Evolutionary conservation across 2,113 vertebrate genomes (phyloP).

Genomic region (Sebastes schlegelii): DNA sequence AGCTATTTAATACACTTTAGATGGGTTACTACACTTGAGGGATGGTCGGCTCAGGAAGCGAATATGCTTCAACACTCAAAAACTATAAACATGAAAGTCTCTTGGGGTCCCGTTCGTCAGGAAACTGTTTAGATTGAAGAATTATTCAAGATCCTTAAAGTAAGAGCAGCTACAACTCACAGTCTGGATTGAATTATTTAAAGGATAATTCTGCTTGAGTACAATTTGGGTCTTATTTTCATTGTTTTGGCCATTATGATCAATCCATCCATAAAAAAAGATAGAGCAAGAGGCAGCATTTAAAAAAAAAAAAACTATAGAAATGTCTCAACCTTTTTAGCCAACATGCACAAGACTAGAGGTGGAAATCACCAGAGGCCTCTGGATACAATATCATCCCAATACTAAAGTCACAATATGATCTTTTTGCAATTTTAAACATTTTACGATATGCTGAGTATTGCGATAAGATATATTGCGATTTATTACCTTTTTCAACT

Average conservation of each 20-base stretch:
- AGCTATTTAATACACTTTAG: not conserved
- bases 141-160: not conserved
- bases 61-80: not conserved
- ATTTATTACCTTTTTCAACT: too few species aligned
- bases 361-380: too few species aligned
- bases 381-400: too few species aligned
- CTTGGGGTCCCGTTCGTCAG: not conserved
- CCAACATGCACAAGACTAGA: too few species aligned
- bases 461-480: too few species aligned
- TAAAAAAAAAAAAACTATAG: too few species aligned
- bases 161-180: not conserved
- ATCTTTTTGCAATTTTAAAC: too few species aligned
- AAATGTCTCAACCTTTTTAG: too few species aligned
- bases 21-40: not conserved
- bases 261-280: not conserved
- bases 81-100: conserved; percentile 5
- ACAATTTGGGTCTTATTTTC: too few species aligned
- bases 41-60: not conserved
- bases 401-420: too few species aligned
- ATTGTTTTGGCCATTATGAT: not conserved
- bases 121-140: not conserved
- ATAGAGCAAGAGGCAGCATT: not conserved
- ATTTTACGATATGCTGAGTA: too few species aligned
- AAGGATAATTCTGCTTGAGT: not conserved
- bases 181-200: not conserved